Conservation (phyloP, 2,888 invertebrate species). For the Heliconius ethilla region DNA sequence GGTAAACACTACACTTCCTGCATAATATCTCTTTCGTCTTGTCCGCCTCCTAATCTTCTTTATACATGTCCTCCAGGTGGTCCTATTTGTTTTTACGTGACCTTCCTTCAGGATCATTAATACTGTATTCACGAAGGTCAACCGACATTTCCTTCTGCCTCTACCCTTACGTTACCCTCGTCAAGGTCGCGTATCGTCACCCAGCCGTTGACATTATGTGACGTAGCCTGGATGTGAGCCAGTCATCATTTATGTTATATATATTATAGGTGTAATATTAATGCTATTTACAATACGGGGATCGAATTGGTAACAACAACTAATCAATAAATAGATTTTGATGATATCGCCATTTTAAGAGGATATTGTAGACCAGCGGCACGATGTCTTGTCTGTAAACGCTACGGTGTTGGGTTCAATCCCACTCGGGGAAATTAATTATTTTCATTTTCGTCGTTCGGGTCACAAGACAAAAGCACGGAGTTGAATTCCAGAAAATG, state of each 20-base stretch:
- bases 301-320: background rate
- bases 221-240: slow-evolving; percentile 47
- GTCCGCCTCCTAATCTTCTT: background rate
- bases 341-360: background rate
- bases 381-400: too few species aligned
- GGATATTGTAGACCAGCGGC: background rate
- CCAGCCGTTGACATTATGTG: slow-evolving; percentile 56
- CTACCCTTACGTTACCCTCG: slow-evolving; percentile 10
- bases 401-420: too few species aligned
- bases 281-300: background rate
- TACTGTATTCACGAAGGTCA: background rate
- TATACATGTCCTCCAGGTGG: background rate
- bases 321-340: background rate
- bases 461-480: too few species aligned
- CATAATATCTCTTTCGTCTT: background rate
- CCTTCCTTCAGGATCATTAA: background rate
- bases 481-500: too few species aligned
- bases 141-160: background rate
- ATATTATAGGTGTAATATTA: slow-evolving; percentile 9
- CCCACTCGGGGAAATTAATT: too few species aligned
- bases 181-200: slow-evolving; percentile 49
- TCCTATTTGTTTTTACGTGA: background rate
- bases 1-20: background rate
- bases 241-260: slow-evolving; percentile 36
- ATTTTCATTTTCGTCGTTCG: too few species aligned